A percentile compares a stretch with the other conserved stretches of the same genome.
phyloP scores from a whole-genome alignment of 2,113 vertebrate genomes.

The Xerus inauris region DNA sequence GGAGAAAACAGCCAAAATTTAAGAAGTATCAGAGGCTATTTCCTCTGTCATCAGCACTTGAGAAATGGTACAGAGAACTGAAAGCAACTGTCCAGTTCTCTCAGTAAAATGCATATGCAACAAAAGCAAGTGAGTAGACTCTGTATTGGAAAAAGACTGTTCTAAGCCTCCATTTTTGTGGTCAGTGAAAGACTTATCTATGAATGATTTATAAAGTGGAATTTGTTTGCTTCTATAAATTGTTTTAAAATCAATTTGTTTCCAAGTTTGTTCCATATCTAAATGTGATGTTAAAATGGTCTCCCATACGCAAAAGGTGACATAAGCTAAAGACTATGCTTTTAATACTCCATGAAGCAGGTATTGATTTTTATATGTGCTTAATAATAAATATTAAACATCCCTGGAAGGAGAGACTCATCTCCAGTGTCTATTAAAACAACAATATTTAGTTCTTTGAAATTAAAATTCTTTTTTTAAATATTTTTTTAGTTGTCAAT shows the following conservation, averaged over 20 bases:
- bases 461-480: too few relatives aligned
- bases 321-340: not conserved
- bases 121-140: constrained; percentile 89
- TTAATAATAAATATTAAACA: constrained; percentile 66
- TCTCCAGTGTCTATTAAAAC: constrained; percentile 45
- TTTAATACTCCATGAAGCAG: constrained; percentile 30
- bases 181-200: constrained; percentile 78
- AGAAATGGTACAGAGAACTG: constrained; percentile 57
- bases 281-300: constrained; percentile 55
- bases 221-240: constrained; percentile 35
- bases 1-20: not conserved
- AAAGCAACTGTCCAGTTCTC: constrained; percentile 87
- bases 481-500: too few relatives aligned
- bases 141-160: constrained; percentile 89
- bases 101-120: constrained; percentile 91
- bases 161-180: constrained; percentile 90
- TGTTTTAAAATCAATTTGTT: constrained; percentile 57
- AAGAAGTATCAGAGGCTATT: constrained; percentile 19
- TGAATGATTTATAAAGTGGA: constrained; percentile 61
- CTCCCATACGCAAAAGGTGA: constrained; percentile 39
- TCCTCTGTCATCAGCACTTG: constrained; percentile 26
- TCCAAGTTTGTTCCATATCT: constrained; percentile 51
- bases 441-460: constrained; percentile 50
- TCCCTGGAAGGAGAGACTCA: constrained; percentile 16
- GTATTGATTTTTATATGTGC: not conserved